phyloP scores from a whole-genome alignment of 2,113 vertebrate species.

The Marcusenius ussheri region DNA sequence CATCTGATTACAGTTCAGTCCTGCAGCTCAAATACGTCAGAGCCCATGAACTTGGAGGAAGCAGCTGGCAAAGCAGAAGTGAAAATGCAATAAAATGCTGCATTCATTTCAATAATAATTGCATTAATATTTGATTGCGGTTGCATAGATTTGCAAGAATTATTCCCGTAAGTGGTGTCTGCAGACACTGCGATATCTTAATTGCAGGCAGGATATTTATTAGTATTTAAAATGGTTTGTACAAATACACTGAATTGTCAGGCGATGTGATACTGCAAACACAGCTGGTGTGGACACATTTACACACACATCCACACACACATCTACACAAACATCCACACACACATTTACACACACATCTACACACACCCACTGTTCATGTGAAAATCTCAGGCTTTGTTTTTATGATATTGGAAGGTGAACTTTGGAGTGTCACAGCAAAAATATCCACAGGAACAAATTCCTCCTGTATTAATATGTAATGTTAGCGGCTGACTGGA shows the following conservation, averaged over 20 bases:
- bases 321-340: no score
- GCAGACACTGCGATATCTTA: not conserved
- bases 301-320: not conserved
- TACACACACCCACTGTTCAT: not conserved
- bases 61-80: not conserved
- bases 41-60: not conserved
- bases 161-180: not conserved
- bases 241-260: not conserved
- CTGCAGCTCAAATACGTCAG: not conserved
- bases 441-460: constrained; percentile 28
- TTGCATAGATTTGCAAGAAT: constrained; percentile 8
- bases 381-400: not conserved
- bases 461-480: not conserved
- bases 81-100: not conserved
- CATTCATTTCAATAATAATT: constrained; percentile 3
- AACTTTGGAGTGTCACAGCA: not conserved
- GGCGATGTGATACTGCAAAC: not conserved
- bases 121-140: constrained; percentile 4
- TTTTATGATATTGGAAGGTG: not conserved
- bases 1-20: constrained; percentile 24
- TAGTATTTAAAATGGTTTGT: not conserved
- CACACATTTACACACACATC: no score
- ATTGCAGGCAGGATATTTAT: constrained; percentile 1
- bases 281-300: not conserved
- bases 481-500: not conserved